Base-by-base conservation (phyloP, 2,888 invertebrate species). In the Diarsia mendica region DNA sequence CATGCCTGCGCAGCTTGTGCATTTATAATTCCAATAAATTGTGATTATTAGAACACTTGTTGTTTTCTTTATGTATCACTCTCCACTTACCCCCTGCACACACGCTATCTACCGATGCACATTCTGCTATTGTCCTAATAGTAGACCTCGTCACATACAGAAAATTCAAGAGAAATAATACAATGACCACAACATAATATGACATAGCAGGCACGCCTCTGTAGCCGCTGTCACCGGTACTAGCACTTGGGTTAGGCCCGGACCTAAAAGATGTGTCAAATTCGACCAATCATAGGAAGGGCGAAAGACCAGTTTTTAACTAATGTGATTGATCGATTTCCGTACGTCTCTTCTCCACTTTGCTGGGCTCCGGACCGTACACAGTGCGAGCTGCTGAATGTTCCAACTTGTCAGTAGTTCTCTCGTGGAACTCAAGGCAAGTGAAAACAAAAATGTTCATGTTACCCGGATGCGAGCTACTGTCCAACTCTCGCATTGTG, bases 1-100 rank as follows among this genome's bases (percentile, higher is more conserved):
- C 91, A 94, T 95, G 94, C 94, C 91, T 93, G 89, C 90, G 93
- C 94, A 93, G 95, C 95, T 95, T 95, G 89, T 94, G 95, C 95
- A 93, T 96, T 95, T 95, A 94, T 95, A 93, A 96, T 95, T 95
- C 95, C 94, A 96, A 90, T 96, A 96, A 96, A 96, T 92, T 95
- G 93, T 96, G 93, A 96, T 96, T 96, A 95, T 91, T 95, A 95
- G 92, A 93, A 91, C 85, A 85, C 73, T 58, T 49, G 63, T 79
- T 82, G 86, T 89, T 87, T 85, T 73, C 8, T 92, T 91, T 90
- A 87, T 83, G 86, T 76, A 51, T 77, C 51, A 72, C 67, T 71
- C 65, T 58, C 8, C 15, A 49, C 13, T 8, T 71, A 63, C 63
- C 51, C 39, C 33, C 11, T n/a, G n/a, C n/a, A n/a, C n/a, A n/a